phyloP scores from a whole-genome alignment of 2,888 invertebrate genomes.

The Caenorhabditis angaria region DNA sequence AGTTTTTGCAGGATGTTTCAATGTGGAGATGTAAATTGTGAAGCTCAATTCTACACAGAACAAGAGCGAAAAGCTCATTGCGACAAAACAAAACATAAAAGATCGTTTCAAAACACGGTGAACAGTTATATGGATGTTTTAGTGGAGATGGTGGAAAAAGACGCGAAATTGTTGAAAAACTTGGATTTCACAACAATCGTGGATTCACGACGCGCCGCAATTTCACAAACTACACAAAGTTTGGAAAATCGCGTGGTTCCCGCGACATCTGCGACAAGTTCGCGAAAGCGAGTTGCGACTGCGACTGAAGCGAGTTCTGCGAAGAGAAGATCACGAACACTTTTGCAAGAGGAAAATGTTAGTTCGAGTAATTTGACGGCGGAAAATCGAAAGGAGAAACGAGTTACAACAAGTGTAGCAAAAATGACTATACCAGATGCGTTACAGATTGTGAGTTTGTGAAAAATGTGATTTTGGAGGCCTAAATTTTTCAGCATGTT shows the following conservation, averaged over 20 bases:
- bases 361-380: no score
- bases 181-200: constrained; percentile 13
- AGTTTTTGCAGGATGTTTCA: constrained; percentile 13
- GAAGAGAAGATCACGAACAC: no score
- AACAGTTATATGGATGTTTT: constrained; percentile 26
- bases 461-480: no score
- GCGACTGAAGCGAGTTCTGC: no score
- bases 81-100: constrained; percentile 12
- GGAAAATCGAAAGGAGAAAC: no score
- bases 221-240: background rate
- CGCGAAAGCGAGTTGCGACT: background rate
- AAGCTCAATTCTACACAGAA: constrained; percentile 20
- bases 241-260: background rate
- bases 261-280: background rate
- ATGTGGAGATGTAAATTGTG: constrained; percentile 18
- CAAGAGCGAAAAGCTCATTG: constrained; percentile 23
- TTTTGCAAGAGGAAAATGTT: no score
- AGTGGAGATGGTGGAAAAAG: constrained; percentile 12
- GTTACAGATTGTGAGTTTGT: background rate
- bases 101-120: constrained; percentile 28
- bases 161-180: constrained; percentile 10
- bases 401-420: no score
- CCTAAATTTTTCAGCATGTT: background rate
- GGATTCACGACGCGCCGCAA: background rate
- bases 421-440: background rate